Base-by-base conservation (phyloP, 2,888 invertebrate species). In the Silvanus unidentatus region DNA sequence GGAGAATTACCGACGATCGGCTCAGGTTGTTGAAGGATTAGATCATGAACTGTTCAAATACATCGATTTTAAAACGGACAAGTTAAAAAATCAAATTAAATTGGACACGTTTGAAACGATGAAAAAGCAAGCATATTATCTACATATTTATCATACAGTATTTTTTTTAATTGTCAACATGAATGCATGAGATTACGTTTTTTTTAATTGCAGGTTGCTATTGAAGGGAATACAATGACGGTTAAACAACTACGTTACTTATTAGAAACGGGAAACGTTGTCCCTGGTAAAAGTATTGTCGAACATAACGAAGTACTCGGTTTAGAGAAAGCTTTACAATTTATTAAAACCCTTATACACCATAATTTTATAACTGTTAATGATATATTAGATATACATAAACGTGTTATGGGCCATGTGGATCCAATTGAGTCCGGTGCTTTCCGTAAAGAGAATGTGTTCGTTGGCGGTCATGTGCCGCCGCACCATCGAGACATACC, bases 221-320 rank as follows among this genome's bases (percentile, higher is more conserved):
- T 98, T 53, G 98, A 98, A 73, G 97, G 97, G 0, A 98, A 98
- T 66, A 97, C 97, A 0, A 90, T 99, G 86, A 88, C 91, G 2
- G 75, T 98, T 34, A 84, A 88, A 14, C 93, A 98, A 70, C 91
- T 97, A 0, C 78, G 95, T 53, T 88, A 88, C 45, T 84, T 98
- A 49, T 76, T 98, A 14, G 97, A 98, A 73, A 97, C 96, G 0
- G 80, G 87, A 35, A 80, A 88, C 62, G 88, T 86, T 0, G 87
- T 94, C 1, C 82, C 82, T 40, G 90, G 93, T 0, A 97, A 97
- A 72, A 94, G 94, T 65, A 84, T 98, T 40, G 82, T 91, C 57
- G 98, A 98, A 64, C 98, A 98, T 68, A 97, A 97, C 75, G 98
- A 98, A 75, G 92, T 98, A 59, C 73, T 97, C 35, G 93, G 92